A percentile compares a stretch with the other conserved stretches of the same genome.
Conservation (phyloP, 2,888 invertebrate genomes). For the Drosophila meridiana region DNA sequence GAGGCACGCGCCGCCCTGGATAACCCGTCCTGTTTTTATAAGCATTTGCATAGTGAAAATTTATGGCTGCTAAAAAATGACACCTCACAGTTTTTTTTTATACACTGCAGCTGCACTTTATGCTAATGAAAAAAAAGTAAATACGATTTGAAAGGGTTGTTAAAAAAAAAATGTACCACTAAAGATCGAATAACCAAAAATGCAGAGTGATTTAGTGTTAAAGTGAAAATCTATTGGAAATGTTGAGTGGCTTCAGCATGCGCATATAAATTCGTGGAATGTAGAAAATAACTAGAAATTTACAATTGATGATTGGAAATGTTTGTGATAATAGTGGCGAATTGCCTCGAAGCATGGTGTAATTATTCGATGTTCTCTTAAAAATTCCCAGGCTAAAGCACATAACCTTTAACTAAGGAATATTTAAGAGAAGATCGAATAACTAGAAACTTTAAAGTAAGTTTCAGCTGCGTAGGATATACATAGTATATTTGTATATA, state of each 20-base stretch:
- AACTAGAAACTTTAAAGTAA: no score
- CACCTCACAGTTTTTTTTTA: constrained; percentile 52
- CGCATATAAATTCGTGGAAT: background rate
- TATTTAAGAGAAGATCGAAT: no score
- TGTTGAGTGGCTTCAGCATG: background rate
- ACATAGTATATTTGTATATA: no score
- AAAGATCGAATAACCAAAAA: constrained; percentile 35
- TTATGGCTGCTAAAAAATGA: constrained; percentile 46
- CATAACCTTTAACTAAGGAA: no score
- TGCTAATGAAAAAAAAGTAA: constrained; percentile 51
- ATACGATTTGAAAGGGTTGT: constrained; percentile 52
- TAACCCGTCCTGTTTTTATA: constrained; percentile 30
- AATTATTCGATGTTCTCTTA: no score
- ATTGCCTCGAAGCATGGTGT: no score
- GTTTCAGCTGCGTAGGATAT: no score
- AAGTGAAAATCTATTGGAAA: constrained; percentile 5
- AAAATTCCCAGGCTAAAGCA: no score
- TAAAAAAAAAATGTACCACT: constrained; percentile 25
- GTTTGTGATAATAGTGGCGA: background rate
- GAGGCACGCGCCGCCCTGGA: constrained; percentile 52
- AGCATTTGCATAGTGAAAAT: constrained; percentile 50
- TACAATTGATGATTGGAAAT: background rate
- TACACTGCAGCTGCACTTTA: constrained; percentile 66
- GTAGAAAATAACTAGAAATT: background rate
- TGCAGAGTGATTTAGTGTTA: constrained; percentile 31